Conservation (phyloP, 2,797 vertebrate species). For the Lithobates pipiens region DNA sequence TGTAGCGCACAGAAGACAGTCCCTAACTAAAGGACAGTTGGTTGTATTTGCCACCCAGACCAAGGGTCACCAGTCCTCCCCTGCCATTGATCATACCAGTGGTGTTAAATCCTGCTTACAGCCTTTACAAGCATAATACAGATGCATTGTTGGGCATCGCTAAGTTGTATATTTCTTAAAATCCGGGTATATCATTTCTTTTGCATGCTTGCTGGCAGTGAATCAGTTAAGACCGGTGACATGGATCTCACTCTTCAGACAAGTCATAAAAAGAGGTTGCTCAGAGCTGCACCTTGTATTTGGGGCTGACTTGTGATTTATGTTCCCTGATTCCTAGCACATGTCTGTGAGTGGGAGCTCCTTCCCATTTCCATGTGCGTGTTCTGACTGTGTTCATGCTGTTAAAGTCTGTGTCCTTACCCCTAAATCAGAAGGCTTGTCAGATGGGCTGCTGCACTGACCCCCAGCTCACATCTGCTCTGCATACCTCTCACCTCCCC, state of each 20-base stretch:
- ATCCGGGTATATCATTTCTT: no score
- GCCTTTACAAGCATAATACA: no score
- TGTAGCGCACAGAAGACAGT: no score
- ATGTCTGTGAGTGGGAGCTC: constrained; percentile 52
- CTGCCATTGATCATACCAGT: no score
- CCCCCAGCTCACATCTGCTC: constrained; percentile 59
- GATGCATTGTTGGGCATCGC: no score
- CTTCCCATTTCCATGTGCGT: constrained; percentile 51
- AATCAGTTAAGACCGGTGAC: constrained; percentile 36
- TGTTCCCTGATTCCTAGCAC: constrained; percentile 57
- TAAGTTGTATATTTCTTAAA: no score
- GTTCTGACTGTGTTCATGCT: constrained; percentile 56
- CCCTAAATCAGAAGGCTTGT: constrained; percentile 58
- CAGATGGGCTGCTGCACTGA: constrained; percentile 46
- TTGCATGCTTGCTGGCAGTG: not conserved
- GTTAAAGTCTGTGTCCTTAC: constrained; percentile 56
- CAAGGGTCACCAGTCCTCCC: no score
- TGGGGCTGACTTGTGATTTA: constrained; percentile 43
- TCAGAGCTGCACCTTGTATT: constrained; percentile 38
- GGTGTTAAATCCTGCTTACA: no score
- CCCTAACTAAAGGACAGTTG: no score
- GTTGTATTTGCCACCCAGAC: no score
- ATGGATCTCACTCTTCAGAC: constrained; percentile 18
- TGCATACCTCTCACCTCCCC: constrained; percentile 57
- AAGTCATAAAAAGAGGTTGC: constrained; percentile 13